A percentile compares a stretch with the other conserved stretches of the same genome.
Conservation (phyloP, 2,797 vertebrate species). For the Setipinna tenuifilis region DNA sequence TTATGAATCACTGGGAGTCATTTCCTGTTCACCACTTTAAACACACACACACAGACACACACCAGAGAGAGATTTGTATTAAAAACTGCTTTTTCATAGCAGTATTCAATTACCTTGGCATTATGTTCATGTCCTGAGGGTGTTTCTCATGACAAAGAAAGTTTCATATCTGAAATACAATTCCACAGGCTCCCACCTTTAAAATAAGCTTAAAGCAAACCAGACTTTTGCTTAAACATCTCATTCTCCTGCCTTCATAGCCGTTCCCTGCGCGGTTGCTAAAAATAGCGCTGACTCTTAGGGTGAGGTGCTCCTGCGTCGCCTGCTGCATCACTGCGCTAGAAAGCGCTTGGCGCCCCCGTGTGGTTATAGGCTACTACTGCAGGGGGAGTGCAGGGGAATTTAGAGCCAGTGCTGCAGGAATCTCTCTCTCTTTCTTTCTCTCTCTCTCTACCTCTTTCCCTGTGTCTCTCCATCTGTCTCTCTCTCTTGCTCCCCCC, state of each 20-base stretch:
- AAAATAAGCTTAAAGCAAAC: not conserved
- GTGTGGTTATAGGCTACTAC: not conserved
- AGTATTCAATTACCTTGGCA: not conserved
- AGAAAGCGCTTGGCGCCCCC: not conserved
- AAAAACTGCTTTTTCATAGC: not conserved
- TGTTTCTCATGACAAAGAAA: not conserved
- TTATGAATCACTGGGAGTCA: too few species aligned
- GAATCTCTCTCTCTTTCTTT: not conserved
- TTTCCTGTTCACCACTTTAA: too few species aligned
- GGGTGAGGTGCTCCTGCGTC: not conserved
- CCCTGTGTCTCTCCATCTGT: not conserved
- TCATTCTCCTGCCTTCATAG: not conserved
- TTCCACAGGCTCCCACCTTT: not conserved
- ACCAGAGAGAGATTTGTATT: slow-evolving; percentile 10
- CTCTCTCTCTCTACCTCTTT: too few species aligned
- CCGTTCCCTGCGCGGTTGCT: not conserved
- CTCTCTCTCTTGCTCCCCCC: too few species aligned
- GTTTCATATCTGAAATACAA: not conserved
- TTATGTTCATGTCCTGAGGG: not conserved
- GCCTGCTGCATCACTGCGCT: not conserved
- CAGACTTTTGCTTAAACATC: not conserved
- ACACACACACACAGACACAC: not conserved
- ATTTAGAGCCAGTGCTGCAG: not conserved
- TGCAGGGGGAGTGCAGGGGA: not conserved
- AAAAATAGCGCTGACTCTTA: slow-evolving; percentile 1